Percentiles rank a stretch among this genome's conserved stretches.
phyloP scores from a whole-genome alignment of 2,113 vertebrate species.

The Oreochromis spilurus region DNA sequence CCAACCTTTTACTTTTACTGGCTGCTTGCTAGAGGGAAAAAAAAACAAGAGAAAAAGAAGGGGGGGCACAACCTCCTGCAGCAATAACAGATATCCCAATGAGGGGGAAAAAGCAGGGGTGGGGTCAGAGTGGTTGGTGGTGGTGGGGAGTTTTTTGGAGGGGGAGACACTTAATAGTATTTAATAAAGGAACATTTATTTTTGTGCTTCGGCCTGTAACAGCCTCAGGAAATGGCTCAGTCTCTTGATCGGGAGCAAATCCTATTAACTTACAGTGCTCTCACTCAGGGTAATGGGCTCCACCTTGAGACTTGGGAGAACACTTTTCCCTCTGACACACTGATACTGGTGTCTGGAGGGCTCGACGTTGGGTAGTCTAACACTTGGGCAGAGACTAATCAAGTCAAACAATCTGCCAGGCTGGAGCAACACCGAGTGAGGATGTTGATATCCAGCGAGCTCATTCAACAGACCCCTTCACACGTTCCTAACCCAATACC shows the following conservation, averaged over 20 bases:
- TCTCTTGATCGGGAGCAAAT: constrained; percentile 73
- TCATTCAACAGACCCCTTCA: constrained; percentile 70
- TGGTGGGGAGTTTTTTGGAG: constrained; percentile 14
- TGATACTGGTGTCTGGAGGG: constrained; percentile 65
- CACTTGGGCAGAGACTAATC: constrained; percentile 62
- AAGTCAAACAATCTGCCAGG: constrained; percentile 66
- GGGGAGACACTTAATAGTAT: constrained; percentile 40
- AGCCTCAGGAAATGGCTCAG: constrained; percentile 71
- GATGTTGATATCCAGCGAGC: constrained; percentile 67
- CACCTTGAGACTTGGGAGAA: constrained; percentile 65
- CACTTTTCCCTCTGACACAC: constrained; percentile 57
- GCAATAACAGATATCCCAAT: constrained; percentile 61
- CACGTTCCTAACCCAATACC: constrained; percentile 68
- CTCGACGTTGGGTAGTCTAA: constrained; percentile 43
- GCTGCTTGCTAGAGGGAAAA: constrained; percentile 8
- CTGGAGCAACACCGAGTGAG: constrained; percentile 55
- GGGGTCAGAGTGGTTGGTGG: constrained; percentile 15
- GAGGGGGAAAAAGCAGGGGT: constrained; percentile 24
- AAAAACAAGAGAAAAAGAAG: neutral
- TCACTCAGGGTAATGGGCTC: constrained; percentile 69
- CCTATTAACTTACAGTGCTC: constrained; percentile 74
- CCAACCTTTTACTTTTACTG: constrained; percentile 70
- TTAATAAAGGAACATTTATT: constrained; percentile 75
- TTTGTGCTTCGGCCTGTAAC: constrained; percentile 72
- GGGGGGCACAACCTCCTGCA: constrained; percentile 39